These are phyloP conservation scores for Noctua comes DNA, from an alignment of 2,888 invertebrate genomes.

Conservation along the genomic window DNA sequence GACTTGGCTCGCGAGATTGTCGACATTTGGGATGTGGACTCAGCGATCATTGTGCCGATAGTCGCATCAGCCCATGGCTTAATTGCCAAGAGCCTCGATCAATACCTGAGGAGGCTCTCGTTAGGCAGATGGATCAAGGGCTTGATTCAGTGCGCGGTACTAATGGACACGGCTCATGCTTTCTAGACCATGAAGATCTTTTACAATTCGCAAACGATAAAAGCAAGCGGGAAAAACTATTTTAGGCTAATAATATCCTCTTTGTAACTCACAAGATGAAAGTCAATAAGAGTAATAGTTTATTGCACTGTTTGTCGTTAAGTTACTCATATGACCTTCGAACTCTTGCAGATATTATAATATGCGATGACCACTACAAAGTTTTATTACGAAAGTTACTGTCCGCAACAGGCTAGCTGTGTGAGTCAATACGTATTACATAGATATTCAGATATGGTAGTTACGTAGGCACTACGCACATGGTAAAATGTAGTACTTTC, in stretches of 20 bases:
- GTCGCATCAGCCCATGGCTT: no score
- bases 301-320: not conserved
- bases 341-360: not conserved
- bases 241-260: not conserved
- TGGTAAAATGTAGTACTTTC: not conserved
- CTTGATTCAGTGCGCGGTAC: no score
- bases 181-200: not conserved
- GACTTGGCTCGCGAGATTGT: no score
- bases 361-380: slow-evolving; percentile 10
- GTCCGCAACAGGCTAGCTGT: not conserved
- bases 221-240: not conserved
- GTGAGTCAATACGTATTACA: not conserved
- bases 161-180: no score
- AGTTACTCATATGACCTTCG: not conserved
- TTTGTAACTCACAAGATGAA: not conserved
- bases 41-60: no score
- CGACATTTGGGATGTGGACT: no score
- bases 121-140: no score
- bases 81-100: no score
- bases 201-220: not conserved
- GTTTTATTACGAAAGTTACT: slow-evolving; percentile 16
- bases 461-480: not conserved
- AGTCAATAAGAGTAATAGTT: not conserved
- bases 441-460: not conserved
- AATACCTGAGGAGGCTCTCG: no score